A percentile compares a stretch with the other conserved stretches of the same genome.
These are phyloP conservation scores for Cossypha niveicapilla DNA, from an alignment of 2,797 vertebrate species.

Conservation along the genomic window DNA sequence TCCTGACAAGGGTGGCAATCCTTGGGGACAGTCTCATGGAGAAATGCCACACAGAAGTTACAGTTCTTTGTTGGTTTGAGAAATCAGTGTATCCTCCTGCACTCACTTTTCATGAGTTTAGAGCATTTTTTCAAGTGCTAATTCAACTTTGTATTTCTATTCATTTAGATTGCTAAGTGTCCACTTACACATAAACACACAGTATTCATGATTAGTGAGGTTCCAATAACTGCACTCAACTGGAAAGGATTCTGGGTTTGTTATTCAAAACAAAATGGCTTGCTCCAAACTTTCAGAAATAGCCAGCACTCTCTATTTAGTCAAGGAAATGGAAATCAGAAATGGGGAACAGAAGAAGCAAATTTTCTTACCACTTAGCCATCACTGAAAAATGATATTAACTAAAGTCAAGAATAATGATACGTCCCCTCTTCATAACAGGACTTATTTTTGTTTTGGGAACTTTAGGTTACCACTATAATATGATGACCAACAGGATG, in stretches of 20 bases:
- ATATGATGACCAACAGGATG: background rate
- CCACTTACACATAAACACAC: background rate
- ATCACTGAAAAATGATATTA: background rate
- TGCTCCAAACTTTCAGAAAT: background rate
- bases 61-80: background rate
- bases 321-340: background rate
- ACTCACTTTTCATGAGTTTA: background rate
- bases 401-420: background rate
- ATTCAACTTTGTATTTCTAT: background rate
- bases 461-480: background rate
- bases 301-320: background rate
- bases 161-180: background rate
- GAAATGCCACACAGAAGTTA: background rate
- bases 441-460: background rate
- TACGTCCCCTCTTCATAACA: accelerated
- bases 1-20: background rate
- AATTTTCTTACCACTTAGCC: background rate
- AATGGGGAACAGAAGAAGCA: background rate
- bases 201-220: background rate
- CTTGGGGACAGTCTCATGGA: background rate
- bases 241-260: background rate
- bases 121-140: background rate
- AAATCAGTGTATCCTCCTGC: background rate
- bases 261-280: background rate
- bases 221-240: background rate